Conservation (phyloP, 2,888 invertebrate genomes). For the Latheticus oryzae region DNA sequence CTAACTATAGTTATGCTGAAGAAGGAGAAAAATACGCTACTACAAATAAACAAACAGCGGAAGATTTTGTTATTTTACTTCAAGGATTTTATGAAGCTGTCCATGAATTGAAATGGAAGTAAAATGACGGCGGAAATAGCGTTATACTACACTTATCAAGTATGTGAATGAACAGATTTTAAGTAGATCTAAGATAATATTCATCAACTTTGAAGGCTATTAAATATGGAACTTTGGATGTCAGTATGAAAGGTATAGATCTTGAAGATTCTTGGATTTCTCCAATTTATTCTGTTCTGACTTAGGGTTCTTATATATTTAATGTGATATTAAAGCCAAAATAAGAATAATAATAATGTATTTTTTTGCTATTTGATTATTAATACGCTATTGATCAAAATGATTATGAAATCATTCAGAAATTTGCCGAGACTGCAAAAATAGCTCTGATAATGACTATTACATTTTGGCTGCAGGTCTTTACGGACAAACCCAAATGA, state of each 20-base stretch:
- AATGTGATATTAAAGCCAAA: constrained; percentile 68
- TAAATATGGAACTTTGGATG: constrained; percentile 54
- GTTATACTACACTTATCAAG: constrained; percentile 67
- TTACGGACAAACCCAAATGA: constrained; percentile 39
- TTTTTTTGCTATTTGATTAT: not conserved
- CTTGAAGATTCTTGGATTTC: constrained; percentile 93
- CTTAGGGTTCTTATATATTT: constrained; percentile 85
- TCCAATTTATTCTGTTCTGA: constrained; percentile 84
- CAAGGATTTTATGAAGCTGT: constrained; percentile 76
- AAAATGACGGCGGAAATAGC: constrained; percentile 93
- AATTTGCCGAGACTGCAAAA: constrained; percentile 44
- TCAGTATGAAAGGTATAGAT: constrained; percentile 82
- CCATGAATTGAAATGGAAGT: constrained; percentile 86
- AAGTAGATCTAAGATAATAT: too few species aligned
- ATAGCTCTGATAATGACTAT: constrained; percentile 64
- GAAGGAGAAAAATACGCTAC: constrained; percentile 66
- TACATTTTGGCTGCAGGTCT: constrained; percentile 73
- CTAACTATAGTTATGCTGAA: constrained; percentile 84
- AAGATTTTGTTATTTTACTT: constrained; percentile 80
- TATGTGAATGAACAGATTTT: constrained; percentile 53
- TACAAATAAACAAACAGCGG: constrained; percentile 75
- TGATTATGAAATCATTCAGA: constrained; percentile 73
- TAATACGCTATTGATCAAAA: constrained; percentile 76
- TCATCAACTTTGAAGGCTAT: constrained; percentile 51
- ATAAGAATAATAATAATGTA: not conserved